Base-by-base conservation (phyloP, 2,888 invertebrate species). In the Ryuthela nishihirai region DNA sequence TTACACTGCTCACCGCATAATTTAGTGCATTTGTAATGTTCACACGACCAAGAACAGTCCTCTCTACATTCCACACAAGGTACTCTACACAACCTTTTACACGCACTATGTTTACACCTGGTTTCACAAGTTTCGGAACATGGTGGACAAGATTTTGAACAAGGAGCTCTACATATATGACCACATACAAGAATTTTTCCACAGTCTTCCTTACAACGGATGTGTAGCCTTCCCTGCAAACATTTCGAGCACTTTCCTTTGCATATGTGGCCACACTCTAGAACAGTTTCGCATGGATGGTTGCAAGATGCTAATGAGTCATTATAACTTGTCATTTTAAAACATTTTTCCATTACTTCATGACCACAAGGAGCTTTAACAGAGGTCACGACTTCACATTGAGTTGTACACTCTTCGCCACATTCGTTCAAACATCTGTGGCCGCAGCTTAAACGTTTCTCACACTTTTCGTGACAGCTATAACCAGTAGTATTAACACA, bases 1-100 rank as follows among this genome's bases (percentile, higher is more conserved):
- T 73, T 67, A 58, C 77, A 78, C 1, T 71, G 67, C 55, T 76
- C 71, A 6, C 68, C 64, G 62, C 77, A 77, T 1, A 68, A 60
- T 34, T 66, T 67, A 0, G 35, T 64, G 60, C 75, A 75, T 24
- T 39, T 44, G n/a, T 69, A 54, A 53, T 75, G 75, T 3, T 45
- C 18, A 54, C 72, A 75, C 4, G 52, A 25, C 70, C 74, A 73
- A 0, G 45, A 40, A 58, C 76, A 76, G 12, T 56, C 68, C 54
- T 75, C 71, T 21, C 36, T 65, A 64, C 77, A 77, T 9, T 61
- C 61, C 6, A 53, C 49, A 54, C 74, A 74, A 3, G 63, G 56
- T n/a, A 67, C 64, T 5, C 70, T 69, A 66, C 74, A 75, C 20
- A 21, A 38, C 21, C 66, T 64, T 0, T 38, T 43, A 55, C 74